phyloP scores from a whole-genome alignment of 2,888 invertebrate genomes.

The Dermolepida albohirtum region DNA sequence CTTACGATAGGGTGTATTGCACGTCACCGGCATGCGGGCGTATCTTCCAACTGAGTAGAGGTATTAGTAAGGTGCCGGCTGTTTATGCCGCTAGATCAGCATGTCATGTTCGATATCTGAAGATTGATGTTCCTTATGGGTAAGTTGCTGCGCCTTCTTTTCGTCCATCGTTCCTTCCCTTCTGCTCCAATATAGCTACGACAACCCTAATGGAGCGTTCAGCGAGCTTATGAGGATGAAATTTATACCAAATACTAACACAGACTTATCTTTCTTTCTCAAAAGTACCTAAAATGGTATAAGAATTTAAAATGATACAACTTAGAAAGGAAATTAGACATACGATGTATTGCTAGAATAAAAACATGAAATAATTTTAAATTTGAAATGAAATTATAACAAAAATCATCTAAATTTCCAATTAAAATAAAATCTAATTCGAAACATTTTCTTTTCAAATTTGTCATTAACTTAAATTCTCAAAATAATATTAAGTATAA shows the following conservation, averaged over 20 bases:
- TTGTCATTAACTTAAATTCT: no score
- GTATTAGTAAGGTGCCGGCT: conserved; percentile 45
- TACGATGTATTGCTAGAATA: no score
- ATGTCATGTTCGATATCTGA: conserved; percentile 60
- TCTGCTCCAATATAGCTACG: conserved; percentile 47
- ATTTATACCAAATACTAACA: conserved; percentile 7
- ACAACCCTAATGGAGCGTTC: conserved; percentile 43
- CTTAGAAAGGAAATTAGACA: no score
- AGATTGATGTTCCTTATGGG: conserved; percentile 61
- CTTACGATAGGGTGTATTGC: conserved; percentile 7
- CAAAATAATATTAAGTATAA: no score
- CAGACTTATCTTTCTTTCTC: no score
- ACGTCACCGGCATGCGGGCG: conserved; percentile 23
- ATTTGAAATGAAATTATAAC: no score
- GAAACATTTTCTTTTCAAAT: no score
- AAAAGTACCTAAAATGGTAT: no score
- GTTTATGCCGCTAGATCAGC: conserved; percentile 38
- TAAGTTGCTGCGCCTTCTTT: conserved; percentile 49
- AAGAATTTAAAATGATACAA: no score
- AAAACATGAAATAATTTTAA: no score
- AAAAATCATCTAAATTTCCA: no score
- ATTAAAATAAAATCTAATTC: no score
- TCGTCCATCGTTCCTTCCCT: conserved; percentile 49
- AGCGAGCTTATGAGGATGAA: conserved; percentile 19
- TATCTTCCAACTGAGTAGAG: conserved; percentile 20